Conservation (phyloP, 2,113 vertebrate genomes). For the Bujurquina vittata region DNA sequence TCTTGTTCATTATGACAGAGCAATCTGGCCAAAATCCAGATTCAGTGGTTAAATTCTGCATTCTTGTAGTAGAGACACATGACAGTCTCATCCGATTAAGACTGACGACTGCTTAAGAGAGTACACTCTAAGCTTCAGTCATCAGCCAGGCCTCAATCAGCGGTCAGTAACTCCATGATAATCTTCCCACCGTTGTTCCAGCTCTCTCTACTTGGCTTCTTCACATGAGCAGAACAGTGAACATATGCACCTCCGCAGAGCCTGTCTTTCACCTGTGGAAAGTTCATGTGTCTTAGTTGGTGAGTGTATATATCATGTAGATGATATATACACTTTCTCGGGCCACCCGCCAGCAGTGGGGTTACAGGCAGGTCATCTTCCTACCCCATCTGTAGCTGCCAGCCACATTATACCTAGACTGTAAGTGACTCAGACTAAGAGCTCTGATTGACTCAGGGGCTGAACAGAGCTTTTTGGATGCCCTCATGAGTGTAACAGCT, state of each 20-base stretch:
- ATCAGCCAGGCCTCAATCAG: not conserved
- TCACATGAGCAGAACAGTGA: not conserved
- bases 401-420: not conserved
- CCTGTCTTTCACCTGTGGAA: not conserved
- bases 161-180: not conserved
- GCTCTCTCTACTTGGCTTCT: not conserved
- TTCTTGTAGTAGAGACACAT: not conserved
- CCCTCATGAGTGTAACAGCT: not conserved
- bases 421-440: not conserved
- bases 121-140: not conserved
- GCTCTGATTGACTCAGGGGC: not conserved
- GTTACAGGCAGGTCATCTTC: not conserved
- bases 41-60: not conserved
- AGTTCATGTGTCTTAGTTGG: not conserved
- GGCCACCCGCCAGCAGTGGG: not conserved
- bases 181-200: not conserved
- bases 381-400: not conserved
- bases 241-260: not conserved
- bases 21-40: not conserved
- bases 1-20: not conserved
- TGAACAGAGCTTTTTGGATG: not conserved
- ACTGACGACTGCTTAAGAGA: not conserved
- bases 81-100: not conserved
- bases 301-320: not conserved
- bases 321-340: not conserved